Evolutionary conservation across 2,888 invertebrate genomes (phyloP).

Genomic region (Neria commutata): DNA sequence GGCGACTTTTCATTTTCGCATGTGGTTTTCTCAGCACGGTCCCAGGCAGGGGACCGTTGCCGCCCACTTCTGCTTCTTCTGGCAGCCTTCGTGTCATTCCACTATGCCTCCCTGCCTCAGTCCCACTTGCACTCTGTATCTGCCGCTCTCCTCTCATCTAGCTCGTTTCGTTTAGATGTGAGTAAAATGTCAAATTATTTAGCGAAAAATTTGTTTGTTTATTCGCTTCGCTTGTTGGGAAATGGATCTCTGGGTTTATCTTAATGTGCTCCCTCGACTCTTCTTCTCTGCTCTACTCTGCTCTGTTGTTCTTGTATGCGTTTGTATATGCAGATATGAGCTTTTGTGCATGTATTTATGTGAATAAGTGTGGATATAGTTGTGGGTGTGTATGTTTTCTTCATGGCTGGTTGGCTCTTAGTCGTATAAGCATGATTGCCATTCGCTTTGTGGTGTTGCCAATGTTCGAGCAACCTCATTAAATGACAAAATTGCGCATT

Average conservation of each 20-base stretch:
- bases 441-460: conserved; percentile 38
- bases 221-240: conserved; percentile 54
- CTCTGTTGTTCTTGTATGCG: conserved; percentile 1
- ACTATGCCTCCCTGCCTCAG: not conserved
- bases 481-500: conserved; percentile 29
- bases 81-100: not conserved
- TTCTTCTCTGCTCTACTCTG: not conserved
- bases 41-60: too few species aligned
- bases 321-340: not conserved
- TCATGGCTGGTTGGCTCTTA: conserved; percentile 51
- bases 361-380: conserved; percentile 10
- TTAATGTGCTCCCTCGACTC: conserved; percentile 15
- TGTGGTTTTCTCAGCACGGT: not conserved
- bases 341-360: too few species aligned
- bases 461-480: conserved; percentile 38
- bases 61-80: not conserved
- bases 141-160: not conserved
- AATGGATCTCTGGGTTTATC: conserved; percentile 47
- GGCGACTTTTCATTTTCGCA: conserved; percentile 38
- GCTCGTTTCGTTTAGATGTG: conserved; percentile 44
- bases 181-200: conserved; percentile 62
- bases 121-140: not conserved
- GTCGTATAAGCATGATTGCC: conserved; percentile 55
- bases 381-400: conserved; percentile 8
- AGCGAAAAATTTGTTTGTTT: conserved; percentile 61